Percentiles rank a stretch among this genome's conserved stretches.
These are phyloP conservation scores for Scatophagus argus DNA, from an alignment of 2,113 vertebrate genomes.

Conservation along the genomic window DNA sequence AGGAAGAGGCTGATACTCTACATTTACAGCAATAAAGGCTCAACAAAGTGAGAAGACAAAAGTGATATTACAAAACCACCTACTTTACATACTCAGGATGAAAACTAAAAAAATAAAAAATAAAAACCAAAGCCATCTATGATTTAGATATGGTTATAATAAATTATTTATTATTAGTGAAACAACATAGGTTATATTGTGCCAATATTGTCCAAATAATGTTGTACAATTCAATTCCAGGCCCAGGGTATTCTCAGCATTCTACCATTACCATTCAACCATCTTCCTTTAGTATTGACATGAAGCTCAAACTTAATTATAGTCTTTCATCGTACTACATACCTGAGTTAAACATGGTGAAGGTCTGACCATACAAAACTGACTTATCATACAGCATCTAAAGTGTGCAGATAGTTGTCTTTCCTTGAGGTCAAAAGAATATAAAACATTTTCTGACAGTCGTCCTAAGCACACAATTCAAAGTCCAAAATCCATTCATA, in stretches of 20 bases:
- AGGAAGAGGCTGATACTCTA: slow-evolving; percentile 44
- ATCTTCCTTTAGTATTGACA: too few species aligned
- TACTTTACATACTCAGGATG: slow-evolving; percentile 18
- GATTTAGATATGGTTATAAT: background rate
- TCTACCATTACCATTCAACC: too few species aligned
- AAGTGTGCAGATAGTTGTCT: slow-evolving; percentile 5
- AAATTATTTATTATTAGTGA: background rate
- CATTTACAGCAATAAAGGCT: slow-evolving; percentile 47
- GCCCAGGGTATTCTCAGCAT: too few species aligned
- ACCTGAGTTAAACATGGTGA: slow-evolving; percentile 9
- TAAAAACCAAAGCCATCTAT: background rate
- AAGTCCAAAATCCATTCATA: slow-evolving; percentile 26
- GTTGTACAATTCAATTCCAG: too few species aligned
- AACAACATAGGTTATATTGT: background rate
- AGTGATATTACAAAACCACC: background rate
- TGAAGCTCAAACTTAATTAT: background rate
- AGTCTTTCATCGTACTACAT: background rate
- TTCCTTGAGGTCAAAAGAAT: slow-evolving; percentile 13
- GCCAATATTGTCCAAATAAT: background rate
- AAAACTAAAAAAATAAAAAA: slow-evolving; percentile 1
- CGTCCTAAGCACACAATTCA: background rate
- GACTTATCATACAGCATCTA: background rate
- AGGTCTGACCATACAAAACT: background rate
- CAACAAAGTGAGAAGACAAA: slow-evolving; percentile 36
- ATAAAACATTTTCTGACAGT: slow-evolving; percentile 28